Evolutionary conservation across 2,888 invertebrate genomes (phyloP), one percentile per base, ranked within the genome.

Genomic region (Archips crataeganus): DNA sequence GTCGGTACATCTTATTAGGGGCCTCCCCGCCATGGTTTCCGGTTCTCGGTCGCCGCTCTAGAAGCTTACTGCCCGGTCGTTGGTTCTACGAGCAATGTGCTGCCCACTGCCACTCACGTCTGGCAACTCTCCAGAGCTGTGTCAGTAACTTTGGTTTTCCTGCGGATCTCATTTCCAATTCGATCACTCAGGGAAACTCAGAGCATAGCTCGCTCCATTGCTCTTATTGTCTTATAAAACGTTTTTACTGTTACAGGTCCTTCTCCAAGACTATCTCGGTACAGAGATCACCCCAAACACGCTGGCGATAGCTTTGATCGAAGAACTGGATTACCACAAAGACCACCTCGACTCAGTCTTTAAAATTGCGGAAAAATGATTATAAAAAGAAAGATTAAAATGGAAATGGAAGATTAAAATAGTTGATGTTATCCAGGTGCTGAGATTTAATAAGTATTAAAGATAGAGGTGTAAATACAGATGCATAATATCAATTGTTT

Each of bases 231-330:
- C 23, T 23, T 23, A 23, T 34, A 6, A 1, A 39, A 42, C 42
- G 61, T 57, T 57, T 39, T 47, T 13, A 15, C 62, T 45, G 62
- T 75, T 59, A 2, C 84, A 94, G 94, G 78, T 81, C 75, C 92
- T 99, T 63, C 97, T 99, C 0, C 95, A 96, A 1, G 97, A 97
- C 78, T 98, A 98, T 86, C 91, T 99, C 60, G 95, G 96, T 77
- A 96, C 96, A 68, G 96, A 97, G 76, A 96, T 98, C 3, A 97
- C 97, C 1, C 97, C 98, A 0, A 92, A 95, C 51, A 95, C 96
- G 75, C 94, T 99, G n/a, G 97, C 98, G 0, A 95, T 96, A 76
- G 97, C 98, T n/a, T 93, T 99, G 11, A 95, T 97, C 0, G 95
- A 96, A 59, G 97, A 97, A 85, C 95, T 97, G 45, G 97, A 97